Conservation (phyloP, 2,797 vertebrate species). For the Harpagifer antarcticus region DNA sequence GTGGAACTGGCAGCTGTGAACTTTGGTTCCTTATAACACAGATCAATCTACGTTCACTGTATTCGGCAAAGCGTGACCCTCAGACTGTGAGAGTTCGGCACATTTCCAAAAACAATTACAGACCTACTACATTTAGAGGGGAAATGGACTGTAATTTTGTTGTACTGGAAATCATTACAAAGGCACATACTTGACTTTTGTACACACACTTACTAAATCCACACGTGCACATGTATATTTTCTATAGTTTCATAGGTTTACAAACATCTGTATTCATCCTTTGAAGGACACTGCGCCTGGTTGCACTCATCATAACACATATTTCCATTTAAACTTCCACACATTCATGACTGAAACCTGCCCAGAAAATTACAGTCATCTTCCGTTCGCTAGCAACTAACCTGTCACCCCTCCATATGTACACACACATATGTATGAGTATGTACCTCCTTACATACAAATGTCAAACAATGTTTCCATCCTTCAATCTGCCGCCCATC, state of each 20-base stretch:
- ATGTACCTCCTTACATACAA: slow-evolving; percentile 26
- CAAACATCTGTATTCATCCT: slow-evolving; percentile 40
- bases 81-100: not conserved
- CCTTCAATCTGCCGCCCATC: slow-evolving; percentile 53
- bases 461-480: slow-evolving; percentile 58
- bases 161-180: not conserved
- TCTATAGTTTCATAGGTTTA: slow-evolving; percentile 21
- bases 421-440: not conserved
- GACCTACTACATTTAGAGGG: not conserved
- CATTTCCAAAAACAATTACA: not conserved
- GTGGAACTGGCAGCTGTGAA: not conserved
- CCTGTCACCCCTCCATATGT: slow-evolving; percentile 12
- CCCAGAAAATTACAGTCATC: slow-evolving; percentile 55
- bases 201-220: not conserved
- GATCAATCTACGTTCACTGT: not conserved
- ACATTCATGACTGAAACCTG: slow-evolving; percentile 37
- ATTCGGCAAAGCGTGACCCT: not conserved
- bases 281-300: slow-evolving; percentile 45
- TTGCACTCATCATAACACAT: slow-evolving; percentile 1
- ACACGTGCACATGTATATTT: not conserved
- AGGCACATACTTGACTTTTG: not conserved
- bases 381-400: slow-evolving; percentile 24
- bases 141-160: not conserved
- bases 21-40: not conserved
- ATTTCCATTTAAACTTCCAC: slow-evolving; percentile 46